Conservation (phyloP, 92 coral and sea anemone genomes). For the Epizoanthus rinbou region DNA sequence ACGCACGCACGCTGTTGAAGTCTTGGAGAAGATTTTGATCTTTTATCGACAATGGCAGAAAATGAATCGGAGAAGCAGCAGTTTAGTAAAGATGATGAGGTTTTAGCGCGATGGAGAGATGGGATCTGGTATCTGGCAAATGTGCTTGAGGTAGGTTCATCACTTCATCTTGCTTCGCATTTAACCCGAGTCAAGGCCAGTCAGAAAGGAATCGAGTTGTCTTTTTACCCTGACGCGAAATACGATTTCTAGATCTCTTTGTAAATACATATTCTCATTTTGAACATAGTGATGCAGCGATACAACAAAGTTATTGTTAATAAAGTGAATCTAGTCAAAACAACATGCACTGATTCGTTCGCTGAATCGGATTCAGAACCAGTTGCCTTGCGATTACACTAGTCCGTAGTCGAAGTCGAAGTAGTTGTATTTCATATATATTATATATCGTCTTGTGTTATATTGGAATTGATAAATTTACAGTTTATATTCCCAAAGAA, state of each 20-base stretch:
- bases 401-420: too few relatives aligned
- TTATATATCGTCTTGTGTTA: too few relatives aligned
- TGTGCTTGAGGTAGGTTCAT: constrained; percentile 23
- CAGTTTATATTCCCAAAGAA: too few relatives aligned
- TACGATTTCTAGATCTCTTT: not conserved
- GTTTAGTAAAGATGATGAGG: constrained; percentile 41
- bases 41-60: constrained; percentile 32
- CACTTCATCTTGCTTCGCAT: not conserved
- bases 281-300: not conserved
- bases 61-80: constrained; percentile 1
- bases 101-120: constrained; percentile 39
- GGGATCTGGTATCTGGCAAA: constrained; percentile 44
- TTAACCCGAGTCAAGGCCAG: not conserved
- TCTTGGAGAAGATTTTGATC: not conserved
- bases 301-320: not conserved
- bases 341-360: not conserved
- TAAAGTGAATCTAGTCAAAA: constrained; percentile 4
- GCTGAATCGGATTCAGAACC: too few relatives aligned
- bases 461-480: too few relatives aligned
- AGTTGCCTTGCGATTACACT: too few relatives aligned
- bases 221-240: not conserved
- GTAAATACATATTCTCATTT: not conserved
- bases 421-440: too few relatives aligned
- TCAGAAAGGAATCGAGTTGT: too few relatives aligned
- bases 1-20: not conserved